Conservation (phyloP, 1,140 invertebrate genomes). For the Chelonus insularis region DNA sequence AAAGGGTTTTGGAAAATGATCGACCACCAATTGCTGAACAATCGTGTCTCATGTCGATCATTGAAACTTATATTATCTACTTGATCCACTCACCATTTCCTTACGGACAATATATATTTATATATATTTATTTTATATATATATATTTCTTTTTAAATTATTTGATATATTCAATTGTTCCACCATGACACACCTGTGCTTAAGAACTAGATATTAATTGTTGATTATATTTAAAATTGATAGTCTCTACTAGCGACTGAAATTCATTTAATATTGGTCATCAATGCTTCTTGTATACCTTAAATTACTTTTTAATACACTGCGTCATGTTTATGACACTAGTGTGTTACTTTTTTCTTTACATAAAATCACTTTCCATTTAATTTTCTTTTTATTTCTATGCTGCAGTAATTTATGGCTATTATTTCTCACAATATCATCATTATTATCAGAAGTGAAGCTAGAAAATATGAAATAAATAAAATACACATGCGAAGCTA, state of each 20-base stretch:
- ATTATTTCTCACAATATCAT: too few species aligned
- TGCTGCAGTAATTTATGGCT: too few species aligned
- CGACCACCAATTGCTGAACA: neutral
- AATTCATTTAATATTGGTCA: conserved; percentile 37
- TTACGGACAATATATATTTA: conserved; percentile 41
- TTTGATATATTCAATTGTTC: conserved; percentile 34
- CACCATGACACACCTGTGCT: conserved; percentile 11
- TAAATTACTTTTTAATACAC: too few species aligned
- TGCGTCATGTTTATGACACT: too few species aligned
- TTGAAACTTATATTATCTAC: conserved; percentile 40
- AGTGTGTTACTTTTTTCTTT: too few species aligned
- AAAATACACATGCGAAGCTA: too few species aligned
- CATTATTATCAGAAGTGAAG: too few species aligned
- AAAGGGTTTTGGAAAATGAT: conserved; percentile 17
- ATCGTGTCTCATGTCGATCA: conserved; percentile 21
- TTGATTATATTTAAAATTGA: conserved; percentile 18
- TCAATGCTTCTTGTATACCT: too few species aligned
- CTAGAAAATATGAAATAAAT: too few species aligned
- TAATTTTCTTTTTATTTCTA: too few species aligned
- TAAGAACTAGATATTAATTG: conserved; percentile 12
- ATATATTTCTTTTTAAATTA: conserved; percentile 32
- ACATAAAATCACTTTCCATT: too few species aligned
- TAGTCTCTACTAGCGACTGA: conserved; percentile 35
- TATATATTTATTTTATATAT: conserved; percentile 23
- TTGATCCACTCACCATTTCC: conserved; percentile 51